Conservation (phyloP, 2,797 vertebrate species). For the Spheniscus humboldti region DNA sequence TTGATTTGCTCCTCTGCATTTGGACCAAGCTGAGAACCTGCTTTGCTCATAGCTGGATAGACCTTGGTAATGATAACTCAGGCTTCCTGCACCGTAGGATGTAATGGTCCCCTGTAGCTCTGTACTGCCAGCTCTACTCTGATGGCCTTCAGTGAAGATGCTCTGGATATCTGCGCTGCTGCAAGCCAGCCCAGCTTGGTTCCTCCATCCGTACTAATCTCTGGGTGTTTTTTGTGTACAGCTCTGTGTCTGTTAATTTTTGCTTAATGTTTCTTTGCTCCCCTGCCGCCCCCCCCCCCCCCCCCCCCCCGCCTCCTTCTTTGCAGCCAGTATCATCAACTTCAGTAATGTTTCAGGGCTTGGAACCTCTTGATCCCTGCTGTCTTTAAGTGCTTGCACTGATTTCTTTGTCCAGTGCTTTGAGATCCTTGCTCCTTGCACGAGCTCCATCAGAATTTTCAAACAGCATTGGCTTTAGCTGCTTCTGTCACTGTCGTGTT, state of each 20-base stretch:
- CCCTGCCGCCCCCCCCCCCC: too few relatives aligned
- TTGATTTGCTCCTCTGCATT: neutral
- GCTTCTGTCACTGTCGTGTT: fast-evolving
- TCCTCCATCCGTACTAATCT: neutral
- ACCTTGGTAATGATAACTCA: neutral
- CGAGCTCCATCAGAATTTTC: neutral
- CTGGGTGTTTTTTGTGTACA: neutral
- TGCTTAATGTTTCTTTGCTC: neutral
- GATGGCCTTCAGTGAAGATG: neutral
- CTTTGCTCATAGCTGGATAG: neutral
- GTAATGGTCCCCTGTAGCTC: neutral
- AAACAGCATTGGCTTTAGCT: neutral
- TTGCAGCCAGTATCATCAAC: neutral
- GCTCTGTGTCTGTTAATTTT: neutral
- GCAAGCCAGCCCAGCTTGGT: neutral
- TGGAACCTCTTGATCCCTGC: neutral
- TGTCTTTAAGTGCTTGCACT: neutral
- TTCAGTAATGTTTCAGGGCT: neutral
- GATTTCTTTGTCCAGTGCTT: neutral
- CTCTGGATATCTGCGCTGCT: neutral
- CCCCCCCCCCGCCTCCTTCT: too few relatives aligned
- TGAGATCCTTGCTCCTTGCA: neutral
- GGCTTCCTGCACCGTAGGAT: neutral
- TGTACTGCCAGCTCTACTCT: neutral
- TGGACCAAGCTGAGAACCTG: neutral